Conservation (phyloP, 2,113 vertebrate genomes). For the Barnardius zonarius region DNA sequence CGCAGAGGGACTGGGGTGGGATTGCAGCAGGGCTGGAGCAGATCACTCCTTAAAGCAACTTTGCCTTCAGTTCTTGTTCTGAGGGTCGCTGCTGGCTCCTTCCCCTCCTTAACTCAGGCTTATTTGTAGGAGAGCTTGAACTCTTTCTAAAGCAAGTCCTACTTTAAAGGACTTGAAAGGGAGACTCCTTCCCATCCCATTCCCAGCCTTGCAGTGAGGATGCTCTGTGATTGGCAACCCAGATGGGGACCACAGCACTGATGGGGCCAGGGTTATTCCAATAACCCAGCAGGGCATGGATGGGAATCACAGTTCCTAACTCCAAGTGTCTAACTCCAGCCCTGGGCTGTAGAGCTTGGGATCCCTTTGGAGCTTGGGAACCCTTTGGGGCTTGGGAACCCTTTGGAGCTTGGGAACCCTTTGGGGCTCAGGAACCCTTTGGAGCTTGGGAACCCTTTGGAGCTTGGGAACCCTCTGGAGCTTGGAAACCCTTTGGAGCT, state of each 20-base stretch:
- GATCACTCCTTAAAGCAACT: not conserved
- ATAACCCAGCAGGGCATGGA: not conserved
- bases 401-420: too few relatives aligned
- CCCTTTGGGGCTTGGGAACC: too few relatives aligned
- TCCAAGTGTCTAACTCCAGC: not conserved
- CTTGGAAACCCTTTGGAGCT: too few relatives aligned
- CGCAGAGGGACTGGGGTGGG: not conserved
- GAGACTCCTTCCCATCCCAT: not conserved
- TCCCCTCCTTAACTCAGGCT: not conserved
- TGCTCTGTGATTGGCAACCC: not conserved
- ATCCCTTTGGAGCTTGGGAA: too few relatives aligned
- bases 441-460: too few relatives aligned
- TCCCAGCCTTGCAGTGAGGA: not conserved
- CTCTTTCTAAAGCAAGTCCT: too few relatives aligned
- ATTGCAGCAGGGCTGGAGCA: not conserved
- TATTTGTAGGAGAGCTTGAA: too few relatives aligned
- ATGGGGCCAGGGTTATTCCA: not conserved
- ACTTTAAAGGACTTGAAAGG: not conserved
- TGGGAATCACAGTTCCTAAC: not conserved
- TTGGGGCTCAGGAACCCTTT: not conserved
- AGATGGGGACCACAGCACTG: not conserved
- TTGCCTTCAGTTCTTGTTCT: accelerated
- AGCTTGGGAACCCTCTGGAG: too few relatives aligned
- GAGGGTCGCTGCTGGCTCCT: not conserved
- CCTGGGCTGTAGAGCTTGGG: not conserved